Evolutionary conservation across 2,888 invertebrate genomes (phyloP).

Genomic region (Mimumesa dahlbomi): DNA sequence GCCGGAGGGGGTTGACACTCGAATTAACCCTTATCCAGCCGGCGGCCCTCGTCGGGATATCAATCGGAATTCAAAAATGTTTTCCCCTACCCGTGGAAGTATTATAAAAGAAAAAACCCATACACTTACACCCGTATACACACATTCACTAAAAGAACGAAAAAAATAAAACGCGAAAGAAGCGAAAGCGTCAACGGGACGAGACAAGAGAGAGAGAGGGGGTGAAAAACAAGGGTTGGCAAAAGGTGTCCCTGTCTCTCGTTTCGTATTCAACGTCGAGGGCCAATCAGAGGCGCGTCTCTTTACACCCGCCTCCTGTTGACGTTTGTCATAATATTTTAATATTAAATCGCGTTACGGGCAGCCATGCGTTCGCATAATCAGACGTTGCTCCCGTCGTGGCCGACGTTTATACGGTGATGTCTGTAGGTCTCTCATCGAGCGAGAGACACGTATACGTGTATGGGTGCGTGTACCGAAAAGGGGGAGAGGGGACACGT

Average conservation of each 20-base stretch:
- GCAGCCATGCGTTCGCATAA: slow-evolving; percentile 80
- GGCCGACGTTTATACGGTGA: slow-evolving; percentile 41
- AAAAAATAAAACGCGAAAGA: neutral
- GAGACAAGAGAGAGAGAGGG: slow-evolving; percentile 9
- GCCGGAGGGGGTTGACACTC: no score
- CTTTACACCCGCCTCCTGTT: slow-evolving; percentile 75
- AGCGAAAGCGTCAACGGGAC: slow-evolving; percentile 6
- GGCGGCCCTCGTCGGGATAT: no score
- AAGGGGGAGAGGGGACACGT: slow-evolving; percentile 43
- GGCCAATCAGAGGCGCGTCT: slow-evolving; percentile 77
- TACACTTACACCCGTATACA: no score
- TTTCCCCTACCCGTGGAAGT: no score
- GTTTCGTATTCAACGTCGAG: slow-evolving; percentile 78
- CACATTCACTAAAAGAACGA: neutral
- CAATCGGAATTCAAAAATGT: no score
- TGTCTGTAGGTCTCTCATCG: slow-evolving; percentile 32
- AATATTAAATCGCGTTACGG: slow-evolving; percentile 80
- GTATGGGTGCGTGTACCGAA: slow-evolving; percentile 40
- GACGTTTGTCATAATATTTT: slow-evolving; percentile 81
- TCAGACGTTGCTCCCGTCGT: slow-evolving; percentile 76
- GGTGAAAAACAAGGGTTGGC: slow-evolving; percentile 54
- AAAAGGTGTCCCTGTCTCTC: slow-evolving; percentile 56
- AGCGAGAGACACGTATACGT: slow-evolving; percentile 29
- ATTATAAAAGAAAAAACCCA: no score
- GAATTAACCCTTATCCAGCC: no score